Base-by-base conservation (phyloP, 2,888 invertebrate species). In the Tachina fera region DNA sequence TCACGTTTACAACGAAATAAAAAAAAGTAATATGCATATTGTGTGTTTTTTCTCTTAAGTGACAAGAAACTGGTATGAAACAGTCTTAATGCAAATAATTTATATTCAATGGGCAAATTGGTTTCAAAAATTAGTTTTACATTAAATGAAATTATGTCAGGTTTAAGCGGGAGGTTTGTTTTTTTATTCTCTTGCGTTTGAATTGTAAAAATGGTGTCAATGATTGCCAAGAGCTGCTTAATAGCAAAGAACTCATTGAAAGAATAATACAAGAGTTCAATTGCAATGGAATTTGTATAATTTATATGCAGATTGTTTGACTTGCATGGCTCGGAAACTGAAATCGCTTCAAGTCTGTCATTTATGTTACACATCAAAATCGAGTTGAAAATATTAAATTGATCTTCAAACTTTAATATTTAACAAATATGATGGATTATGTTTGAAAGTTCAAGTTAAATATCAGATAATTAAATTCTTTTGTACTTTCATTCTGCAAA, bases 91-190 rank as follows among this genome's bases (percentile, higher is more conserved):
- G 13, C 58, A 16, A 3, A n/a, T 9, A 60, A 80, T 74, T 72
- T 80, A 67, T 58, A 80, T 80, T 72, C 72, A 56, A 58, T 49
- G 9, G 19, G 72, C 22, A 51, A 74, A 74, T 51, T 13, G 39
- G 58, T 22, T 58, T 58, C 60, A 67, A 67, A 72, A 71, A 39
- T 31, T 4, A 60, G 61, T 72, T 72, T 65, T 22, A 41, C 45
- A n/a, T 65, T n/a, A 22, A 49, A 72, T 14, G 53, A 72, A 80
- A 56, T 72, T 72, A 65, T 65, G 39, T 63, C 65, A 47, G 47
- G 45, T 56, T 63, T 63, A 10, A 53, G 14, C 43, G 51, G 39
- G 47, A 31, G 31, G 6, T 5, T n/a, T 31, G 47, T 45, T 9
- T 49, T 61, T 53, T 31, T 6, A 13, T 16, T 51, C n/a, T 5